Base-by-base conservation (phyloP, 1,140 invertebrate species). In the Tribolium castaneum region DNA sequence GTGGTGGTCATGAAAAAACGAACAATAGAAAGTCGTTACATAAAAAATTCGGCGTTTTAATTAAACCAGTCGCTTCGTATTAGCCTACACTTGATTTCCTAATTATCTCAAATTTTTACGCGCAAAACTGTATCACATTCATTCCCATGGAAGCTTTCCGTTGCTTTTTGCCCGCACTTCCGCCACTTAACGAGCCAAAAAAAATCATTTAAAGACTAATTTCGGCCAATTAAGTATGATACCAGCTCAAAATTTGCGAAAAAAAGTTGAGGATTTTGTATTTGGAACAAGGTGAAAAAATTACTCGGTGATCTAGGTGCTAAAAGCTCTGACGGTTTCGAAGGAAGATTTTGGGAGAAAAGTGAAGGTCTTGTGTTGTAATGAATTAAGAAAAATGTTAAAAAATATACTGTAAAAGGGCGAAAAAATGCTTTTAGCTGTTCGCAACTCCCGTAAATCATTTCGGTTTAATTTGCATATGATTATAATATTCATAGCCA, bases 401-500 rank as follows among this genome's bases (percentile, higher is more conserved):
- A 30, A 30, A 30, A 30, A 6, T 1, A 6, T 30, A 2, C 1
- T 2, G 25, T 30, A 0, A 30, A 30, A 6, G 25, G 25, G 5
- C 25, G 25, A 30, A 30, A 30, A 30, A 30, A 30, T 30, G 1
- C n/a, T 59, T 59, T 30, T 3, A 22, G 14, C 13, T 0, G 10
- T 9, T 6, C 25, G 3, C 13, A 25, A 7, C 22, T 59, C 10
- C 4, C 54, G 54, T 66, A 66, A 66, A 66, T 66, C 59, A 66
- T 66, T 30, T 25, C 12, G 34, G 25, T 66, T 66, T 66, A 66
- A 66, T 66, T 66, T 66, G 59, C 59, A 66, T 66, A 66, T 12
- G 30, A 66, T 66, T 35, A 66, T 66, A 66, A 66, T 59, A 59
- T 59, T 59, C 10, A 59, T 59, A 22, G 14, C 52, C 16, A 10